These are phyloP conservation scores for Casuarius casuarius DNA, from an alignment of 2,113 vertebrate genomes.

Conservation along the genomic window DNA sequence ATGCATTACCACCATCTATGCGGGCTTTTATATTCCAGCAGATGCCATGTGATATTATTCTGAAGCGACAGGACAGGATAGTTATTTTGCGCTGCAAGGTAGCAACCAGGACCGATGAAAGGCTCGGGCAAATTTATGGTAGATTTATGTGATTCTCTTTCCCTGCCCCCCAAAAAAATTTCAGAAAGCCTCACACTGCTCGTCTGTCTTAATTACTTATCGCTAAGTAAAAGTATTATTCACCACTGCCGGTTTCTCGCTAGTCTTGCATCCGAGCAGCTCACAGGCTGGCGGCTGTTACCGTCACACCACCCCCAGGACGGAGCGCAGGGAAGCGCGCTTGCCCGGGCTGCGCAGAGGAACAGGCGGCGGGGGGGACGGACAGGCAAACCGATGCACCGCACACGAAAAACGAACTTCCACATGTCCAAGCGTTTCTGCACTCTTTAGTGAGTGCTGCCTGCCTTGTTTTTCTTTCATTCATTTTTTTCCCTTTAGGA, in stretches of 20 bases:
- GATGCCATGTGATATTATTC: not conserved
- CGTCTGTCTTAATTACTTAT: not conserved
- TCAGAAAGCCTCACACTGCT: not conserved
- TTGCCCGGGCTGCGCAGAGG: too few species aligned
- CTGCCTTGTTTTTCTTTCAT: not conserved
- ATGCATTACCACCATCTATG: not conserved
- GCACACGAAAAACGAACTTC: not conserved
- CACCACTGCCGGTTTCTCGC: not conserved
- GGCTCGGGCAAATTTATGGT: not conserved
- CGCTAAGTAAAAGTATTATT: not conserved
- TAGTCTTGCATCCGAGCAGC: fast-evolving
- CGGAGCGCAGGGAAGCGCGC: not conserved
- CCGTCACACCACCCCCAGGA: not conserved
- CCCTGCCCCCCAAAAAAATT: not conserved
- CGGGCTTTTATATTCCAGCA: not conserved
- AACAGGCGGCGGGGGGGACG: not conserved
- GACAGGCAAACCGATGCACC: not conserved
- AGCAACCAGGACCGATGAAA: not conserved
- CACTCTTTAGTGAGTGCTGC: not conserved
- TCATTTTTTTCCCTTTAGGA: not conserved
- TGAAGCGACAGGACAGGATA: not conserved
- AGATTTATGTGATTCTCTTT: not conserved
- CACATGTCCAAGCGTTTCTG: not conserved
- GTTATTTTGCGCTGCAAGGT: not conserved
- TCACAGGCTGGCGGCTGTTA: fast-evolving